Percentiles rank a stretch among this genome's conserved stretches.
Conservation (phyloP, 2,797 vertebrate species). For the Phataginus tetradactyla region DNA sequence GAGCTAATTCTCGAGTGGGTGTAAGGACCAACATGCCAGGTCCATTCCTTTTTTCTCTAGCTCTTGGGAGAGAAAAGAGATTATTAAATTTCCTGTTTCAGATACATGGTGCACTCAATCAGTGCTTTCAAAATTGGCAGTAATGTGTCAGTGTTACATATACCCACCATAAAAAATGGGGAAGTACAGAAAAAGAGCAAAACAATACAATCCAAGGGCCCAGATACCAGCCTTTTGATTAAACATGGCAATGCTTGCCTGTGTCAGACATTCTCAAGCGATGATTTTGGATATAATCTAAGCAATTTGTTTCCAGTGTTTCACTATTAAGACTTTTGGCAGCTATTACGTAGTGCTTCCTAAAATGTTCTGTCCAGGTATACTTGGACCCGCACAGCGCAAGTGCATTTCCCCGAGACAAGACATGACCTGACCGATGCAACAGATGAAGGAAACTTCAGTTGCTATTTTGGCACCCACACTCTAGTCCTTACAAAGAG, state of each 20-base stretch:
- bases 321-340: background rate
- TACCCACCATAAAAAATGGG: background rate
- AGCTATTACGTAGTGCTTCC: background rate
- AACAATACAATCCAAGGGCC: background rate
- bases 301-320: background rate
- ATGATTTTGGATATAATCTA: background rate
- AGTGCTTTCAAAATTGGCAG: background rate
- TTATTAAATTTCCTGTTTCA: background rate
- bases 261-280: constrained; percentile 11
- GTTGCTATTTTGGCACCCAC: background rate
- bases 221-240: background rate
- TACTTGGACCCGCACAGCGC: background rate
- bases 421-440: background rate
- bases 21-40: constrained; percentile 97
- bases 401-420: background rate
- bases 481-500: background rate
- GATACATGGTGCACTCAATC: background rate
- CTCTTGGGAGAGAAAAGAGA: constrained; percentile 84
- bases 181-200: background rate
- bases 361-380: background rate
- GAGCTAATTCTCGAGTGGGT: constrained; percentile 96
- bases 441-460: constrained; percentile 29
- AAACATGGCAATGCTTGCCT: background rate
- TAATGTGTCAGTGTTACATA: background rate
- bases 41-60: constrained; percentile 87